A percentile compares a stretch with the other conserved stretches of the same genome.
These are phyloP conservation scores for Gymnopithys bicolor DNA, from an alignment of 2,797 vertebrate species.

Conservation along the genomic window DNA sequence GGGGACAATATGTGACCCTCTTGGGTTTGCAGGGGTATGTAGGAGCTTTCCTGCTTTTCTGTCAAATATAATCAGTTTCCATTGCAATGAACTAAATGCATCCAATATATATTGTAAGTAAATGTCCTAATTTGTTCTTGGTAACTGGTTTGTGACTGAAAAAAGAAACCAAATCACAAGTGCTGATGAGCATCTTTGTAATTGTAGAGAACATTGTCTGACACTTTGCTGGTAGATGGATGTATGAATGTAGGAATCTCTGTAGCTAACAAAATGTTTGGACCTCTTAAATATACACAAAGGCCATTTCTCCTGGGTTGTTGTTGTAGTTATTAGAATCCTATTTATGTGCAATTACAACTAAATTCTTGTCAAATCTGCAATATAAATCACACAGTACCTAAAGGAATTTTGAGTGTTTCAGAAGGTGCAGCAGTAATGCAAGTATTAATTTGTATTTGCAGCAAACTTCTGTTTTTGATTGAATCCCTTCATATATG, in stretches of 20 bases:
- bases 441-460: background rate
- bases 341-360: background rate
- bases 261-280: background rate
- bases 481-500: background rate
- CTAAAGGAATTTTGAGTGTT: background rate
- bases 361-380: background rate
- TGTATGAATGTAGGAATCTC: background rate
- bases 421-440: background rate
- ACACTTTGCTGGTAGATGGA: background rate
- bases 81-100: background rate
- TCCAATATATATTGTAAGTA: background rate
- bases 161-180: background rate
- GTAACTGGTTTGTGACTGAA: background rate
- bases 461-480: background rate
- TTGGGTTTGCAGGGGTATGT: background rate
- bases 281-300: background rate
- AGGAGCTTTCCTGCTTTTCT: background rate
- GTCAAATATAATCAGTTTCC: background rate
- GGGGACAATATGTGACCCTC: background rate
- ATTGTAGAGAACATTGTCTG: background rate
- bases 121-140: background rate
- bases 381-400: background rate
- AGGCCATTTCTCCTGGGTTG: background rate
- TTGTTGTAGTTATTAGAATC: background rate
- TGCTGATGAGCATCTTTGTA: background rate